Conservation (phyloP, 2,888 invertebrate species). For the Cantharis lateralis region DNA sequence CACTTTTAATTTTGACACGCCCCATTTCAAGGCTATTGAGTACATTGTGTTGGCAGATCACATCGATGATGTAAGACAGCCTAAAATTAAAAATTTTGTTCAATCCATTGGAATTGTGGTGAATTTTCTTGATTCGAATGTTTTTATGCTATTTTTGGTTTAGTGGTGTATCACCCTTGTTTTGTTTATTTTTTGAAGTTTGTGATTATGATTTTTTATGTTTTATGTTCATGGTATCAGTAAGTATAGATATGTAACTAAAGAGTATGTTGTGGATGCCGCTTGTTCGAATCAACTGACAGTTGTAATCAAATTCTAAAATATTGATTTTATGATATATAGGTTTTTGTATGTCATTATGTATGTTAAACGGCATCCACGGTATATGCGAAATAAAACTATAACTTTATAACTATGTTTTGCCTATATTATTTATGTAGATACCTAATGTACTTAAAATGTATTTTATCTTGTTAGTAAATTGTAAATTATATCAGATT, state of each 20-base stretch:
- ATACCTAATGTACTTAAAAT: neutral
- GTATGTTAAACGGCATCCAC: neutral
- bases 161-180: neutral
- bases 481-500: neutral
- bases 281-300: neutral
- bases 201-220: neutral
- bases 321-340: too few relatives aligned
- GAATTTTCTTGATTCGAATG: neutral
- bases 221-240: neutral
- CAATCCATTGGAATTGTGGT: neutral
- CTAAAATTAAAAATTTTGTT: slow-evolving; percentile 1
- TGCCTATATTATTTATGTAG: too few relatives aligned
- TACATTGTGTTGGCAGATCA: slow-evolving; percentile 28
- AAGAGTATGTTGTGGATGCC: neutral
- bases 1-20: slow-evolving; percentile 33
- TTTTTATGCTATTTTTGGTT: neutral
- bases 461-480: neutral
- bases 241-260: neutral
- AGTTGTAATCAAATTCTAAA: neutral
- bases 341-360: neutral
- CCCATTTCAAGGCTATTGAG: slow-evolving; percentile 32
- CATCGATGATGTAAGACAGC: slow-evolving; percentile 14
- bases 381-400: neutral
- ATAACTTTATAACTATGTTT: neutral
- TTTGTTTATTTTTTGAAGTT: neutral